phyloP scores from a whole-genome alignment of 2,113 vertebrate genomes.

The Mustela nigripes region DNA sequence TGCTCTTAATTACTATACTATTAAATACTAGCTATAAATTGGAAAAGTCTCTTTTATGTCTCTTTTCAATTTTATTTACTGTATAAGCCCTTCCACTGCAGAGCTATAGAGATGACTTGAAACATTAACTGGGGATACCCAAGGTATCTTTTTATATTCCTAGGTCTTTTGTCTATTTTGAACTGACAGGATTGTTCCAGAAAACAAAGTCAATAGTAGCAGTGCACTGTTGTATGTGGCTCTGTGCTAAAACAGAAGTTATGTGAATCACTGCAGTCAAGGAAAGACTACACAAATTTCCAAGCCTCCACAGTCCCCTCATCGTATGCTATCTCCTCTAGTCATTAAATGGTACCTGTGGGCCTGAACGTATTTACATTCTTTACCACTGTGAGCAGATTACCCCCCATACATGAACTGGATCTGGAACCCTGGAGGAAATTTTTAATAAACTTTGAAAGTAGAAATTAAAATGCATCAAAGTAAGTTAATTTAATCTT shows the following conservation, averaged over 20 bases:
- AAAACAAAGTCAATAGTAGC: neutral
- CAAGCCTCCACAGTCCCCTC: neutral
- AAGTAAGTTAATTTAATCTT: constrained; percentile 62
- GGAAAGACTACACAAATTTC: neutral
- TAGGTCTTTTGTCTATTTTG: constrained; percentile 37
- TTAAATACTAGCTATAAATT: constrained; percentile 36
- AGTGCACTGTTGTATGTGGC: neutral
- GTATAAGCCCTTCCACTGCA: neutral
- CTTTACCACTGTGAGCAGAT: constrained; percentile 27
- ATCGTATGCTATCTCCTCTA: constrained; percentile 37
- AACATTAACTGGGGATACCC: constrained; percentile 33
- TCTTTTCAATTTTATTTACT: neutral
- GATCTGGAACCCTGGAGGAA: neutral
- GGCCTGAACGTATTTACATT: neutral
- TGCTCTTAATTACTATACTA: constrained; percentile 15
- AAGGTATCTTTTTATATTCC: neutral
- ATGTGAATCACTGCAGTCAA: neutral
- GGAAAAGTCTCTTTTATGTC: constrained; percentile 11
- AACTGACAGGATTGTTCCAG: constrained; percentile 35
- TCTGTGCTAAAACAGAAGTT: constrained; percentile 36
- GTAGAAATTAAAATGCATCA: constrained; percentile 52
- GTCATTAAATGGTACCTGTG: neutral
- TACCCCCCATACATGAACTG: neutral
- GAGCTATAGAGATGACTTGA: neutral
- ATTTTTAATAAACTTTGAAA: constrained; percentile 46